These are phyloP conservation scores for Asbolus verrucosus DNA, from an alignment of 1,140 invertebrate species.

Conservation along the genomic window DNA sequence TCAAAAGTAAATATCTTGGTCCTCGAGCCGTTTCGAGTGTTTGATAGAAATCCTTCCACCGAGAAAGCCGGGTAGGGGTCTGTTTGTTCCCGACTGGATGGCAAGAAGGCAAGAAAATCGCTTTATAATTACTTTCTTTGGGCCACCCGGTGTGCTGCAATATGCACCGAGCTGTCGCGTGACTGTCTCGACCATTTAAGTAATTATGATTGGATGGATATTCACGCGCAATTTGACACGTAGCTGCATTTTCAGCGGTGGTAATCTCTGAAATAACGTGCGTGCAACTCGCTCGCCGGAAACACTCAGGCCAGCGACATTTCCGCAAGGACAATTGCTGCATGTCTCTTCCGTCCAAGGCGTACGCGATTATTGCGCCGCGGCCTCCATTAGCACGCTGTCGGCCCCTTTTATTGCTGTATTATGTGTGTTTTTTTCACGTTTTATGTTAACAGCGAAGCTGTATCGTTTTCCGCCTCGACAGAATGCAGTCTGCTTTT, in stretches of 20 bases:
- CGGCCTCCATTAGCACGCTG: conserved; percentile 43
- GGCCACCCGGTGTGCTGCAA: conserved; percentile 19
- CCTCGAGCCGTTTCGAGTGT: conserved; percentile 17
- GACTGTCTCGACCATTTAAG: conserved; percentile 30
- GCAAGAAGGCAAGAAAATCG: background rate
- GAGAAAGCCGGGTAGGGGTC: background rate
- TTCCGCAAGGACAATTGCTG: conserved; percentile 47
- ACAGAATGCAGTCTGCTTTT: conserved; percentile 27
- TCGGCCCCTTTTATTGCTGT: conserved; percentile 42
- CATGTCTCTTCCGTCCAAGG: conserved; percentile 46
- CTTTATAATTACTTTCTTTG: conserved; percentile 32
- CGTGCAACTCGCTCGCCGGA: conserved; percentile 43
- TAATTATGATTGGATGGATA: conserved; percentile 39
- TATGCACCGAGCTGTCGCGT: conserved; percentile 17
- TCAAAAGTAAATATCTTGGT: conserved; percentile 23
- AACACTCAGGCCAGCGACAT: conserved; percentile 46
- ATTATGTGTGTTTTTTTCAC: conserved; percentile 24
- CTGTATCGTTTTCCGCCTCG: conserved; percentile 31
- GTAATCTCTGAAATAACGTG: conserved; percentile 43
- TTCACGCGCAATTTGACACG: conserved; percentile 36
- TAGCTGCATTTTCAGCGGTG: conserved; percentile 12
- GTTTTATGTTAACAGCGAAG: conserved; percentile 29
- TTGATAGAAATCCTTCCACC: conserved; percentile 10
- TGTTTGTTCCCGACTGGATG: background rate
- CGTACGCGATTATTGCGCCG: conserved; percentile 42